Base-by-base conservation (phyloP, 2,888 invertebrate species). In the Mesorhabditis belari region DNA sequence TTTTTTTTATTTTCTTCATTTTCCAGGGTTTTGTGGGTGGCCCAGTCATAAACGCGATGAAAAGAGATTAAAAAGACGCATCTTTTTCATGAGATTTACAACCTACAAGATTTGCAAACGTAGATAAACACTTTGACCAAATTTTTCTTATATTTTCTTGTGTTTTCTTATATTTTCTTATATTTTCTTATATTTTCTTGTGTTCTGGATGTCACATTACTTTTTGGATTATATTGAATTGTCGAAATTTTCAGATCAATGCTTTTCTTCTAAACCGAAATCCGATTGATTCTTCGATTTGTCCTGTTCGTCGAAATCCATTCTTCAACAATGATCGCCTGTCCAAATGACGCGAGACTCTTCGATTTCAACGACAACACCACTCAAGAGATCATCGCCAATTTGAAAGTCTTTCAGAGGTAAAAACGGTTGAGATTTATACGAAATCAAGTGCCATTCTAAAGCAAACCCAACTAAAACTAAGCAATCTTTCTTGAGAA, bases 301-400 rank as follows among this genome's bases (percentile, higher is more conserved):
- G 44, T 12, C 9, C 58, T 23, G 9, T 54, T n/a, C 2, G 28
- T 28, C 59, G 58, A 17, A 6, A 21, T 1, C 62, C 5, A 58
- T 21, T 29, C 35, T 51, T 5, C 49, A 12, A 12, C 58, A 26
- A 60, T 65, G 61, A 76, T 74, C 72, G 70, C 73, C 53, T 76
- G 77, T 57, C 70, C 70, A 17, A 67, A 73, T 57, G 76, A 77
- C 62, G 69, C 70, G 21, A 60, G 67, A 50, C 65, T 77, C 44
- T 77, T 77, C 65, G 73, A 77, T 58, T 59, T 70, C 49, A 63
- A 67, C 56, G 65, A 65, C 62, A 75, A 71, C 55, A 62, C 69
- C 26, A 77, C 77, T 6, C 60, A 63, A 44, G 56, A 63, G 12
- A 61, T 77, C 50, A 60, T 77, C 28, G 55, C 57, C 12, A 67